Conservation (phyloP, 2,888 invertebrate genomes). For the Elysia crispata region DNA sequence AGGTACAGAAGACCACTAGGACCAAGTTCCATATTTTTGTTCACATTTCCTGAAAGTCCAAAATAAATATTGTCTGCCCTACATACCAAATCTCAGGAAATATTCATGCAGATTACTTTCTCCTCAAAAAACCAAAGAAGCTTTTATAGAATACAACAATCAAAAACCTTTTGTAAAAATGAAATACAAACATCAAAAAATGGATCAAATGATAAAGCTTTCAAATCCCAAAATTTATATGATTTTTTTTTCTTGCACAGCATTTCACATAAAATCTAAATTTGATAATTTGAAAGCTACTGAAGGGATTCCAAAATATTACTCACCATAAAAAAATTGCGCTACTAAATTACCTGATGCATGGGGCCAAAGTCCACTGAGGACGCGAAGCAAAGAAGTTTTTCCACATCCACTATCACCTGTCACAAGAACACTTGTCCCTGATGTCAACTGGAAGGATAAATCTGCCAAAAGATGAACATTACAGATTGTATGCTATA, state of each 20-base stretch:
- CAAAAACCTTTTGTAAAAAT: too few species aligned
- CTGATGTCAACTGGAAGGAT: conserved; percentile 77
- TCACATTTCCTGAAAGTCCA: not conserved
- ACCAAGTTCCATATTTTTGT: conserved; percentile 56
- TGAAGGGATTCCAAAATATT: too few species aligned
- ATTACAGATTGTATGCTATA: too few species aligned
- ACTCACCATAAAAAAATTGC: too few species aligned
- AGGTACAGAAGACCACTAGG: conserved; percentile 78
- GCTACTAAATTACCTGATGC: conserved; percentile 32
- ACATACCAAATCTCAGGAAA: not conserved
- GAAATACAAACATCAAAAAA: too few species aligned
- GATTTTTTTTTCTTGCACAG: too few species aligned
- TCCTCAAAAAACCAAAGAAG: not conserved
- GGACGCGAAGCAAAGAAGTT: conserved; percentile 91
- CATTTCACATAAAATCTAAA: too few species aligned
- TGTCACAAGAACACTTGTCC: conserved; percentile 87
- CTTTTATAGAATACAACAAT: too few species aligned
- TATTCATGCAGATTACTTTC: not conserved
- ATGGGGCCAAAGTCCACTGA: conserved; percentile 94
- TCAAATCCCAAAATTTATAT: too few species aligned
- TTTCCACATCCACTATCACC: conserved; percentile 98
- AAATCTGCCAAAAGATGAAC: conserved; percentile 73
- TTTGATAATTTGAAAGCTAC: too few species aligned
- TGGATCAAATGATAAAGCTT: too few species aligned
- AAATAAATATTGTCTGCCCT: not conserved